Percentiles rank a stretch among this genome's conserved stretches.
phyloP scores from a whole-genome alignment of 1,140 invertebrate species.

The Platyscapa corneri region DNA sequence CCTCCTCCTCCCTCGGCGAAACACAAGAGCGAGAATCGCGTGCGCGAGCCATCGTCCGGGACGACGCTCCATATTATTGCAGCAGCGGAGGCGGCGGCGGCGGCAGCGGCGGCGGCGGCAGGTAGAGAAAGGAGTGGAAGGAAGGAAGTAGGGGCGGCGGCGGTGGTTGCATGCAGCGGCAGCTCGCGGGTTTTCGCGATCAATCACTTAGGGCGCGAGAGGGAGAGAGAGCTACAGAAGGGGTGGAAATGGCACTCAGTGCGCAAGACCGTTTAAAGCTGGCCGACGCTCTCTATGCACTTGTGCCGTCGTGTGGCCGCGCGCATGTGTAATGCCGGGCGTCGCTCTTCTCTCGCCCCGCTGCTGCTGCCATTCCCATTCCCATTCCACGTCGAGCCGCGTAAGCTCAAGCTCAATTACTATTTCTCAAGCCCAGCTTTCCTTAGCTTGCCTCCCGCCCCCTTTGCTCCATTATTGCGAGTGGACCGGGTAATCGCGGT shows the following conservation, averaged over 20 bases:
- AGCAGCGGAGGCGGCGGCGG: not conserved
- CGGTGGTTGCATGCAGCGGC: slow-evolving; percentile 60
- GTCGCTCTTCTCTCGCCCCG: not conserved
- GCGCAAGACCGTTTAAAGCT: slow-evolving; percentile 65
- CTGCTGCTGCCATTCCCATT: not conserved
- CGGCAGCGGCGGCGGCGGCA: not conserved
- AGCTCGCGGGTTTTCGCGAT: slow-evolving; percentile 61
- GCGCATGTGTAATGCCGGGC: slow-evolving; percentile 38
- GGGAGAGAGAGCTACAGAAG: slow-evolving; percentile 24
- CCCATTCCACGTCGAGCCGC: not conserved
- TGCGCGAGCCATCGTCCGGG: slow-evolving; percentile 36
- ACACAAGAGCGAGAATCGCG: slow-evolving; percentile 40
- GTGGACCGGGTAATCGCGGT: not conserved
- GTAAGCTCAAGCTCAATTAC: slow-evolving; percentile 20
- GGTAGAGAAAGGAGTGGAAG: not conserved
- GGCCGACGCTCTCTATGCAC: slow-evolving; percentile 33
- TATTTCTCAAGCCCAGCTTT: slow-evolving; percentile 11
- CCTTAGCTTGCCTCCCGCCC: too few species aligned
- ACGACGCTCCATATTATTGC: slow-evolving; percentile 24
- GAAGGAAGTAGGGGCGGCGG: not conserved
- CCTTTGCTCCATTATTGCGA: not conserved
- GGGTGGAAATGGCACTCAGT: slow-evolving; percentile 50
- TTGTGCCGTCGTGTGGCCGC: not conserved
- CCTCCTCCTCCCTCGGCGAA: not conserved
- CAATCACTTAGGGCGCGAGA: slow-evolving; percentile 60